A percentile compares a stretch with the other conserved stretches of the same genome.
phyloP scores from a whole-genome alignment of 2,113 vertebrate genomes.

The Taxidea taxus region DNA sequence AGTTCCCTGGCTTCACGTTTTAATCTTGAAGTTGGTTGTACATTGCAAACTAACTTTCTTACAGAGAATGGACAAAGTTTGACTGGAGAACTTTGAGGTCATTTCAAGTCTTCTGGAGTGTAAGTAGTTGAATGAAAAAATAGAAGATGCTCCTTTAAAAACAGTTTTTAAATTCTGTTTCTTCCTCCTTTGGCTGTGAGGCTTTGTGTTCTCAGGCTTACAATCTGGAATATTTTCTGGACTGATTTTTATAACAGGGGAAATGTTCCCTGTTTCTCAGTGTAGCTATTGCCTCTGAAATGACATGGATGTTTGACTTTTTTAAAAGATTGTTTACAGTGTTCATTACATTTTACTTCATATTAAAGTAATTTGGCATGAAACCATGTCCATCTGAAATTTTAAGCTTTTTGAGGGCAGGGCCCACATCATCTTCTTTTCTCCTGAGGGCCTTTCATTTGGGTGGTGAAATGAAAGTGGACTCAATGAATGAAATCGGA shows the following conservation, averaged over 20 bases:
- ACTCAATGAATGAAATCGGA: background rate
- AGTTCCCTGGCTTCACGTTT: background rate
- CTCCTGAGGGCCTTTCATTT: background rate
- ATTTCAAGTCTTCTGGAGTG: background rate
- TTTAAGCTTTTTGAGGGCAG: background rate
- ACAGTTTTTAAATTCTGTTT: background rate
- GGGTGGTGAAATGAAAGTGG: background rate
- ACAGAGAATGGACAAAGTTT: background rate
- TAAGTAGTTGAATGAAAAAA: constrained; percentile 20
- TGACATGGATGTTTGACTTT: background rate
- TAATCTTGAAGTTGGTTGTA: background rate
- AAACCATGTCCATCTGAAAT: background rate
- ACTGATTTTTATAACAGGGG: constrained; percentile 5
- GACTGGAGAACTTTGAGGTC: background rate
- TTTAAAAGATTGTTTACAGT: background rate
- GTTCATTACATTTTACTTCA: background rate
- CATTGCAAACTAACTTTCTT: constrained; percentile 30
- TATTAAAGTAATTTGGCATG: background rate
- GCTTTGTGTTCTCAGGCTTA: constrained; percentile 8
- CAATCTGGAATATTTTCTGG: background rate
- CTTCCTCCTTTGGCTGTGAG: background rate
- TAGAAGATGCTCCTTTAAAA: constrained; percentile 24
- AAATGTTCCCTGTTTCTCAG: background rate
- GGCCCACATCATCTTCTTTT: background rate
- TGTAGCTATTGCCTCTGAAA: background rate